Evolutionary conservation across 2,113 vertebrate species (phyloP).

Genomic region (Myotis yumanensis): DNA sequence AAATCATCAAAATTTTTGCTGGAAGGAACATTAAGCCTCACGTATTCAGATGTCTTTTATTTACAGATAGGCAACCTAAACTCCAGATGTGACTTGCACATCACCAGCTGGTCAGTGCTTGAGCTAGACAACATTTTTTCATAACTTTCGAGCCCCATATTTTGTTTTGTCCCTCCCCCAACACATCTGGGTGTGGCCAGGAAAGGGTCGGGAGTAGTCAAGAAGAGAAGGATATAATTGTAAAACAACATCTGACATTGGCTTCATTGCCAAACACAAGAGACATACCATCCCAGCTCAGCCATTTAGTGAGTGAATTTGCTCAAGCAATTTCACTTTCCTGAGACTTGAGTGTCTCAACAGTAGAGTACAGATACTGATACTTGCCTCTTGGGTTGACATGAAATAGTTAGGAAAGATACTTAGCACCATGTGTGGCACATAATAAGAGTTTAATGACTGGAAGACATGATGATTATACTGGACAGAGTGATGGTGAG

Average conservation of each 20-base stretch:
- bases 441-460: not conserved
- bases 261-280: not conserved
- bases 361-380: not conserved
- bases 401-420: not conserved
- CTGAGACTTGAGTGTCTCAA: not conserved
- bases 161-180: not conserved
- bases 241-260: too few species aligned
- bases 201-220: not conserved
- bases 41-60: not conserved
- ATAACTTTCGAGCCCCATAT: not conserved
- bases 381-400: not conserved
- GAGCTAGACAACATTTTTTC: not conserved
- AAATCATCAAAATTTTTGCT: not conserved
- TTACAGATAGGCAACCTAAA: not conserved
- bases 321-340: not conserved
- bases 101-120: not conserved
- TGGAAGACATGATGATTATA: not conserved
- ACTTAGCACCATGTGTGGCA: not conserved
- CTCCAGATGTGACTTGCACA: not conserved
- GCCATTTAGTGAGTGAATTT: not conserved
- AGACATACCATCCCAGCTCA: not conserved
- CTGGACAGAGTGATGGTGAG: rapidly evolving
- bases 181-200: not conserved
- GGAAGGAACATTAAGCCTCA: not conserved
- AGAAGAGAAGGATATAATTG: not conserved